Conservation (phyloP, 2,888 invertebrate species). For the Nomada hirtipes region DNA sequence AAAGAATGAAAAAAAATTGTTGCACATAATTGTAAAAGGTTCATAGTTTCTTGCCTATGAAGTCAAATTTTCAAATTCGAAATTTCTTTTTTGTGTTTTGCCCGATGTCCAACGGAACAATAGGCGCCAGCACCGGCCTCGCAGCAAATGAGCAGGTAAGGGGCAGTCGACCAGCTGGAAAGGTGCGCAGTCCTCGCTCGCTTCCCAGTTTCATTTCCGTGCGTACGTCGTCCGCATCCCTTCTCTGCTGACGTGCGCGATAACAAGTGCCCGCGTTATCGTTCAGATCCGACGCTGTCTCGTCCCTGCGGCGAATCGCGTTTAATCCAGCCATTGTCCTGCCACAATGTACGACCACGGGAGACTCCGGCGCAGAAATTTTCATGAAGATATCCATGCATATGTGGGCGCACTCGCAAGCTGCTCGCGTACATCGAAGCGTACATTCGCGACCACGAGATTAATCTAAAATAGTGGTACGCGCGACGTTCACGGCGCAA, state of each 20-base stretch:
- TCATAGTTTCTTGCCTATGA: too few relatives aligned
- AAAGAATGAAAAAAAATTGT: too few relatives aligned
- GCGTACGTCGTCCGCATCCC: too few relatives aligned
- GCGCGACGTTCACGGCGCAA: slow-evolving; percentile 29
- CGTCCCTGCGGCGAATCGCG: background rate
- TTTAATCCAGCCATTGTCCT: slow-evolving; percentile 5
- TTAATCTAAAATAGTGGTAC: slow-evolving; percentile 42
- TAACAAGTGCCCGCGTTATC: too few relatives aligned
- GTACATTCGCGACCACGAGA: slow-evolving; percentile 27
- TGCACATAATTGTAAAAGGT: too few relatives aligned
- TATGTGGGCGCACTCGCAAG: slow-evolving; percentile 17
- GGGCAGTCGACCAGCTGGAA: background rate
- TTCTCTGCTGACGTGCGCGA: too few relatives aligned
- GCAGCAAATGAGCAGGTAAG: slow-evolving; percentile 3
- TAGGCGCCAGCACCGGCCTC: background rate
- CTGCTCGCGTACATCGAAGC: slow-evolving; percentile 21
- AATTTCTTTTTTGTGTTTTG: too few relatives aligned
- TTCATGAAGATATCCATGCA: slow-evolving; percentile 3
- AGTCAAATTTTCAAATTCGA: too few relatives aligned
- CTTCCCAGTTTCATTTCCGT: background rate
- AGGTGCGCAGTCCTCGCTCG: background rate
- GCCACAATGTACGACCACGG: background rate
- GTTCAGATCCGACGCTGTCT: too few relatives aligned
- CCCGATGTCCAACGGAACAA: too few relatives aligned
- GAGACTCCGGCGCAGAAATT: background rate